Percentiles rank a stretch among this genome's conserved stretches.
Conservation (phyloP, 2,113 vertebrate species). For the Stegastes partitus region DNA sequence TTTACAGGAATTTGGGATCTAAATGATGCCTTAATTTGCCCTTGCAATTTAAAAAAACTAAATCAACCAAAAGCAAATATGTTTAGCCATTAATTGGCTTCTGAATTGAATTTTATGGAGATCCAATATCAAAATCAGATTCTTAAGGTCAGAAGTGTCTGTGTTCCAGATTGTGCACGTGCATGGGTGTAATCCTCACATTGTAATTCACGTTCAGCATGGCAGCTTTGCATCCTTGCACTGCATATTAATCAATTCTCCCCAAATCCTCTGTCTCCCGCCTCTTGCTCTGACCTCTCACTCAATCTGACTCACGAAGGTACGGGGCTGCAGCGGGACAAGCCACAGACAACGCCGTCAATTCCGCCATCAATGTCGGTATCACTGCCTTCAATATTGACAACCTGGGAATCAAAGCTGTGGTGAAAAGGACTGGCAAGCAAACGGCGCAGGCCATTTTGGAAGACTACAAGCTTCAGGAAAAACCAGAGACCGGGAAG, state of each 20-base stretch:
- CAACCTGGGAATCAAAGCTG: slow-evolving; percentile 94
- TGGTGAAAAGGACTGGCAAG: slow-evolving; percentile 95
- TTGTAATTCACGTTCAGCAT: slow-evolving; percentile 22
- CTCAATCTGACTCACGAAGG: slow-evolving; percentile 82
- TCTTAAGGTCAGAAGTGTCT: not conserved
- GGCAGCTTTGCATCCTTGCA: slow-evolving; percentile 20
- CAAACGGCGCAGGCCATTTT: slow-evolving; percentile 91
- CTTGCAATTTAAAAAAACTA: not conserved
- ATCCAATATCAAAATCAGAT: not conserved
- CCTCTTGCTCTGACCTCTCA: slow-evolving; percentile 42
- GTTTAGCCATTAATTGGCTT: not conserved
- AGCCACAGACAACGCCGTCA: slow-evolving; percentile 92
- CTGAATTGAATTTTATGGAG: not conserved
- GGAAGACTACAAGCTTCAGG: slow-evolving; percentile 91
- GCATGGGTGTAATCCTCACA: slow-evolving; percentile 60
- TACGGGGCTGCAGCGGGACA: slow-evolving; percentile 93
- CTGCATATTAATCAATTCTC: slow-evolving; percentile 30
- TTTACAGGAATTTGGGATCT: not conserved
- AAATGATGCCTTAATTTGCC: not conserved
- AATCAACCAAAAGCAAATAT: not conserved
- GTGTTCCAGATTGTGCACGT: slow-evolving; percentile 14
- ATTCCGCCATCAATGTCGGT: slow-evolving; percentile 96
- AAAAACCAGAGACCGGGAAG: slow-evolving; percentile 67
- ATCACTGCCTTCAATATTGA: slow-evolving; percentile 95
- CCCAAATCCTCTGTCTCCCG: slow-evolving; percentile 12